Conservation (phyloP, 2,113 vertebrate genomes). For the Macquaria ambigua region DNA sequence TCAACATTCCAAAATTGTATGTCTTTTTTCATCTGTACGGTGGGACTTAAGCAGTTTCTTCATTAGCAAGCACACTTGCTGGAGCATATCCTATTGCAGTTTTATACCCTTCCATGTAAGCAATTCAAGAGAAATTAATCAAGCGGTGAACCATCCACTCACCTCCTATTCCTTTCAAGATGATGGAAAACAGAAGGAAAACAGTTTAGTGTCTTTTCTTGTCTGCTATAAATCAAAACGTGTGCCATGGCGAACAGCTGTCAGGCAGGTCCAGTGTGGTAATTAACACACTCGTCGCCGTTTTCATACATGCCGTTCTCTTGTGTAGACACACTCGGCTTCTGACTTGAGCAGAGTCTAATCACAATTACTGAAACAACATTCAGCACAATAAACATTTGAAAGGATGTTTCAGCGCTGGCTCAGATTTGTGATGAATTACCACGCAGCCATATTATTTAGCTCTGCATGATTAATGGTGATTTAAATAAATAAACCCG, state of each 20-base stretch:
- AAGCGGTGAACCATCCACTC: slow-evolving; percentile 47
- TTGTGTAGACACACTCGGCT: slow-evolving; percentile 9
- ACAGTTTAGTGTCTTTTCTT: slow-evolving; percentile 34
- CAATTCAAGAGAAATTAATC: slow-evolving; percentile 58
- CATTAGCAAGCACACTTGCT: slow-evolving; percentile 30
- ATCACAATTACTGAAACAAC: slow-evolving; percentile 59
- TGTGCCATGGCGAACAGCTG: slow-evolving; percentile 43
- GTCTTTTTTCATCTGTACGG: not conserved
- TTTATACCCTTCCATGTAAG: slow-evolving; percentile 23
- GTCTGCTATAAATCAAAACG: slow-evolving; percentile 64
- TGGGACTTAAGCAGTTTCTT: slow-evolving; percentile 25
- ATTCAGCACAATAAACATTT: slow-evolving; percentile 57
- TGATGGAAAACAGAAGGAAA: slow-evolving; percentile 58
- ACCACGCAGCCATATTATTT: slow-evolving; percentile 51
- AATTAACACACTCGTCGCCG: slow-evolving; percentile 69
- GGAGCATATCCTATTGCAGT: slow-evolving; percentile 9
- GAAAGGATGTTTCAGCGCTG: slow-evolving; percentile 50
- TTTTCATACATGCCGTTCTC: slow-evolving; percentile 30
- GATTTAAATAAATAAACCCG: slow-evolving; percentile 70
- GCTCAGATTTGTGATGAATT: slow-evolving; percentile 65
- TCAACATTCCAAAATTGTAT: not conserved
- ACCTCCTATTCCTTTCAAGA: slow-evolving; percentile 41
- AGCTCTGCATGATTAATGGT: slow-evolving; percentile 73
- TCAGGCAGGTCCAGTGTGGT: slow-evolving; percentile 46
- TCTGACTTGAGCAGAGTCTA: slow-evolving; percentile 38